A percentile compares a stretch with the other conserved stretches of the same genome.
These are phyloP conservation scores for Lottia scabra DNA, from an alignment of 2,888 invertebrate species.

Conservation along the genomic window DNA sequence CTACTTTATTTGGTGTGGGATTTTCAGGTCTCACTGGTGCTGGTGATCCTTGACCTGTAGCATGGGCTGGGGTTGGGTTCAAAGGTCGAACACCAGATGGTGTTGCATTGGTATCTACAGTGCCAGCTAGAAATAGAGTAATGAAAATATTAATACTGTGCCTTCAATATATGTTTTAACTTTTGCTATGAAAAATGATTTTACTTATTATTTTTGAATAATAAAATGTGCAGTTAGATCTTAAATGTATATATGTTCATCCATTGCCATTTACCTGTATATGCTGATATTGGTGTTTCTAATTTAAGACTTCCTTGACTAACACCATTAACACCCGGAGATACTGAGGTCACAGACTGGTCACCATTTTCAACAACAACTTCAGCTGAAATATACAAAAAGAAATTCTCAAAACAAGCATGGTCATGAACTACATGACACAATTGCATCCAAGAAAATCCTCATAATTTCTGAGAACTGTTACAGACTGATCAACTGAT, in stretches of 20 bases:
- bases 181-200: too few species aligned
- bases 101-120: conserved; percentile 44
- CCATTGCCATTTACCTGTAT: conserved; percentile 41
- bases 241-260: not conserved
- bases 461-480: too few species aligned
- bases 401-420: too few species aligned
- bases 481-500: too few species aligned
- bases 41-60: conserved; percentile 61
- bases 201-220: too few species aligned
- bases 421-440: too few species aligned
- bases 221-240: too few species aligned
- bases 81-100: conserved; percentile 61
- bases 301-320: conserved; percentile 5
- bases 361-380: conserved; percentile 49
- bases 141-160: too few species aligned
- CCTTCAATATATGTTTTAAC: too few species aligned
- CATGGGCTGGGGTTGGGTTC: conserved; percentile 66
- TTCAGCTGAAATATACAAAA: conserved; percentile 34
- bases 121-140: too few species aligned
- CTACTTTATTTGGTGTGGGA: conserved; percentile 62
- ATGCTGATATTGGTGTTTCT: conserved; percentile 51
- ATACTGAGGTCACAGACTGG: conserved; percentile 48
- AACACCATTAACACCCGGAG: conserved; percentile 36
- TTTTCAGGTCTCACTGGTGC: conserved; percentile 59
- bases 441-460: too few species aligned